Evolutionary conservation across 2,888 invertebrate genomes (phyloP), one percentile per base, ranked within the genome.

Genomic region (Ferrisia virgata): DNA sequence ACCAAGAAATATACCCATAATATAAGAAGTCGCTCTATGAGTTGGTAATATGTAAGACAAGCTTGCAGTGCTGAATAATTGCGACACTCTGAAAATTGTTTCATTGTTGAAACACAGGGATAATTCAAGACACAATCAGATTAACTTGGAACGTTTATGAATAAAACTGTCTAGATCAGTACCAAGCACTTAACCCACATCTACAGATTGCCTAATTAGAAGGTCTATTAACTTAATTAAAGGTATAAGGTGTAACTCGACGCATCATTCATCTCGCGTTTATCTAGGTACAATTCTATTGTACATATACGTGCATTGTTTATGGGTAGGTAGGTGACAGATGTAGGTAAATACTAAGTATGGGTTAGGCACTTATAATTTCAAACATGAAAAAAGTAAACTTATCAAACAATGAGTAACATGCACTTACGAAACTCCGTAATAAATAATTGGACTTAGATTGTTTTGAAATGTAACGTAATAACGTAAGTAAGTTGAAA

Each of bases 391-490:
- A n/a, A 31, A 15, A 58, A 79, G n/a, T 22, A 40, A 80, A 64
- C 22, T 47, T 39, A 53, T 43, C 22, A 83, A 40, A 64, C 28
- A 58, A 43, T 36, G 72, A 25, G 80, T 11, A 43, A 43, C n/a
- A 18, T 40, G 86, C 88, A 90, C 91, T 90, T 86, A 91, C 91
- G 91, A 89, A 82, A 90, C 90, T 69, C 91, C 91, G 85, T 89
- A 90, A 87, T 91, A 91, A 86, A 91, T 90, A 88, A 91, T 89
- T 89, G 90, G 90, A 87, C 90, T 90, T 88, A 91, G 89, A 82
- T 91, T 88, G 86, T 91, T 89, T 88, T 89, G 89, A 85, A 90
- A 88, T 13, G 89, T 89, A 76, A 90, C 90, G 31, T 89, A 86
- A 86, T 90, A 91, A 86, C 91, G 87, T 13, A 91, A 87, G 0